Evolutionary conservation across 2,888 invertebrate species (phyloP).

Genomic region (Machimus atricapillus): DNA sequence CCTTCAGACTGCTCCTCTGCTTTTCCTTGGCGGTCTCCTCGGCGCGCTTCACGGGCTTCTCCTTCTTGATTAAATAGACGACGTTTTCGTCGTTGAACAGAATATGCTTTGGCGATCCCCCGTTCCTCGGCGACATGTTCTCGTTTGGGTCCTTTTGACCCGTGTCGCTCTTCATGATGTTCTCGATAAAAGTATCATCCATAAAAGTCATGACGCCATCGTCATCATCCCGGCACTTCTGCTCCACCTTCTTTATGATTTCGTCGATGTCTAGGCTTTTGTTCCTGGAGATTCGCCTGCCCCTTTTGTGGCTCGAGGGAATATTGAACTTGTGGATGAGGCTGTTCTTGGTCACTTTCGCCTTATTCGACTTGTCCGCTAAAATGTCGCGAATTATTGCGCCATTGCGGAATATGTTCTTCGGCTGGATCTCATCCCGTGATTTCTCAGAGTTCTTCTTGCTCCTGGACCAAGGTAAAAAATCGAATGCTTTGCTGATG

Average conservation of each 20-base stretch:
- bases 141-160: constrained; percentile 13
- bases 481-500: constrained; percentile 61
- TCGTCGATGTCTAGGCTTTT: constrained; percentile 60
- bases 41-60: constrained; percentile 55
- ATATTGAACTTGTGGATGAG: constrained; percentile 5
- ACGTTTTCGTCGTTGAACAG: constrained; percentile 61
- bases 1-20: background rate
- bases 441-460: constrained; percentile 51
- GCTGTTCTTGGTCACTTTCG: constrained; percentile 25
- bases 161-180: constrained; percentile 49
- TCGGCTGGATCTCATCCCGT: constrained; percentile 53
- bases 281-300: constrained; percentile 53
- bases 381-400: constrained; percentile 59
- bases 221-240: constrained; percentile 44
- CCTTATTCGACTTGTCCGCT: constrained; percentile 55
- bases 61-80: constrained; percentile 61
- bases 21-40: background rate
- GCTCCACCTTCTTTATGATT: constrained; percentile 56
- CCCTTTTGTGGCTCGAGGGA: constrained; percentile 47
- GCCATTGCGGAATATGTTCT: constrained; percentile 58
- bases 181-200: constrained; percentile 54
- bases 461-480: constrained; percentile 57
- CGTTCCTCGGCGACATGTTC: background rate
- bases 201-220: constrained; percentile 48
- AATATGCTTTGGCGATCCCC: constrained; percentile 54